Percentiles rank a stretch among this genome's conserved stretches.
Conservation (phyloP, 2,797 vertebrate species). For the Parotocinclus haroldoi region DNA sequence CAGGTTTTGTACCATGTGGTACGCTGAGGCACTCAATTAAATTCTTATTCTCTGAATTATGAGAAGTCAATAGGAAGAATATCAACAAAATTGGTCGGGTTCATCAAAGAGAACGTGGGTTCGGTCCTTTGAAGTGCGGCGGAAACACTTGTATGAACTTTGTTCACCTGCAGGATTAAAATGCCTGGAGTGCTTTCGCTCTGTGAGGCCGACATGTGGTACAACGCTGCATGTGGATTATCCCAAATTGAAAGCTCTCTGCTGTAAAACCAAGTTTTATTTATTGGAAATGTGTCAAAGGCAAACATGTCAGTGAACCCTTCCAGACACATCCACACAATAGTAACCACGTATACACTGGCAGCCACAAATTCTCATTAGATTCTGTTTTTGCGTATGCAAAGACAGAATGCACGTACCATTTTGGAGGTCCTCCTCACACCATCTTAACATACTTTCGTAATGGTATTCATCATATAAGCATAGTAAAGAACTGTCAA, state of each 20-base stretch:
- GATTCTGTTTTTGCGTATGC: too few relatives aligned
- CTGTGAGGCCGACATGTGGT: constrained; percentile 28
- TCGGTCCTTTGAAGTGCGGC: constrained; percentile 3
- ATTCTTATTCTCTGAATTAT: not conserved
- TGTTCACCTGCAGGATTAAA: constrained; percentile 15
- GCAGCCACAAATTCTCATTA: too few relatives aligned
- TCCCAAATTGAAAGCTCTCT: constrained; percentile 23
- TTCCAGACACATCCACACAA: constrained; percentile 4
- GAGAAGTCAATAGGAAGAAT: constrained; percentile 4
- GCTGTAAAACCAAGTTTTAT: constrained; percentile 30
- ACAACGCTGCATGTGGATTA: constrained; percentile 32
- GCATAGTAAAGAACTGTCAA: too few relatives aligned
- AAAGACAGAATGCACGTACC: too few relatives aligned
- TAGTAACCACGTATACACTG: too few relatives aligned
- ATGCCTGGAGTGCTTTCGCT: constrained; percentile 21
- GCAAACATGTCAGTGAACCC: constrained; percentile 16
- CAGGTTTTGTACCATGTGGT: constrained; percentile 5
- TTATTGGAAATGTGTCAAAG: constrained; percentile 32
- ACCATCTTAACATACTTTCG: too few relatives aligned
- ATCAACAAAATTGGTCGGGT: not conserved
- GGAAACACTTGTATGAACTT: constrained; percentile 16
- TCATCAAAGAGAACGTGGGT: not conserved
- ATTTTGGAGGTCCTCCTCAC: too few relatives aligned
- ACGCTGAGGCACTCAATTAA: not conserved
- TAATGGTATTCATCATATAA: too few relatives aligned